phyloP scores from a whole-genome alignment of 2,797 vertebrate species.

The Yasuhikotakia modesta region DNA sequence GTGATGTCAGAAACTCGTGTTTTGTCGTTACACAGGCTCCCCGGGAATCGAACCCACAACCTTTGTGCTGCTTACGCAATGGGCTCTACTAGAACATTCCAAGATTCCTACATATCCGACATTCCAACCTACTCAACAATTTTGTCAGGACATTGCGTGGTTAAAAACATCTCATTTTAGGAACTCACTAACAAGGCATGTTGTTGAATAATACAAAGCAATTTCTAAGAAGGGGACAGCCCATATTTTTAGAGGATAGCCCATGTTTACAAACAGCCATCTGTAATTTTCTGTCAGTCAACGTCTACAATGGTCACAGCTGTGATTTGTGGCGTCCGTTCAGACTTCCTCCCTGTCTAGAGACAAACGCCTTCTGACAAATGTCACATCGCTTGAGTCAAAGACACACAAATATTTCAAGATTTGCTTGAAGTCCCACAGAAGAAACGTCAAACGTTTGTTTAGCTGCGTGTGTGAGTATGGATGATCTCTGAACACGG shows the following conservation, averaged over 20 bases:
- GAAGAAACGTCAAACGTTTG: conserved; percentile 2
- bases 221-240: neutral
- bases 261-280: neutral
- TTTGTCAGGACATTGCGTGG: too few species aligned
- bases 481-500: neutral
- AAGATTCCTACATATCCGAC: too few species aligned
- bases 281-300: neutral
- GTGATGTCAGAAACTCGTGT: neutral
- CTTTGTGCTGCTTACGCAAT: too few species aligned
- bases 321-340: neutral
- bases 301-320: neutral
- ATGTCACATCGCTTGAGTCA: neutral
- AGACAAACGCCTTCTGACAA: neutral
- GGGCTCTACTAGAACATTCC: too few species aligned
- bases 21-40: too few species aligned
- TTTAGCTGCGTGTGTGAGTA: neutral
- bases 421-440: conserved; percentile 9
- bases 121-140: too few species aligned
- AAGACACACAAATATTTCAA: neutral
- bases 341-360: neutral
- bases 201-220: neutral
- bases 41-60: too few species aligned
- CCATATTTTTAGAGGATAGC: neutral
- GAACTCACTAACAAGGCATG: too few species aligned
- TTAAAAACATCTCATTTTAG: too few species aligned